Evolutionary conservation across 2,888 invertebrate species (phyloP).

Genomic region (Stictocephala bisonia): DNA sequence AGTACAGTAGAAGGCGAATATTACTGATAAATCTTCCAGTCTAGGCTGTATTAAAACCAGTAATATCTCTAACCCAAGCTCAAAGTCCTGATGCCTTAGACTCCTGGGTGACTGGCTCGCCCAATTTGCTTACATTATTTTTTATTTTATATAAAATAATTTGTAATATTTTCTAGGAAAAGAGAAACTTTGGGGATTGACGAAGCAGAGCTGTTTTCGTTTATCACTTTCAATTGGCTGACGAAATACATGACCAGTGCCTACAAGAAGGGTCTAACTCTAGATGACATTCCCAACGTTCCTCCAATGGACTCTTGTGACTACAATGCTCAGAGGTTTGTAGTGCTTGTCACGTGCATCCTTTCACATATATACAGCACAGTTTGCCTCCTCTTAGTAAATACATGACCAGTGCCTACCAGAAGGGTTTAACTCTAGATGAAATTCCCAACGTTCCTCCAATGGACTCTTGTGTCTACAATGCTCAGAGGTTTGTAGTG

Average conservation of each 20-base stretch:
- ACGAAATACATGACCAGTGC: conserved; percentile 66
- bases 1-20: too few species aligned
- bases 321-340: conserved; percentile 67
- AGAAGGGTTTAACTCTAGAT: conserved; percentile 64
- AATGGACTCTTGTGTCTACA: conserved; percentile 66
- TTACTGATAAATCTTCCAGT: too few species aligned
- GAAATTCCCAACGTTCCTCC: conserved; percentile 65
- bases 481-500: conserved; percentile 67
- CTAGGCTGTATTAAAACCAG: too few species aligned
- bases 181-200: conserved; percentile 63
- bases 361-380: too few species aligned
- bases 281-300: conserved; percentile 64
- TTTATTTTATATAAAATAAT: neutral
- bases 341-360: too few species aligned
- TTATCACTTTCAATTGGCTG: conserved; percentile 68
- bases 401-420: conserved; percentile 66
- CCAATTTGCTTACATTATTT: neutral
- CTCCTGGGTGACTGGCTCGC: too few species aligned
- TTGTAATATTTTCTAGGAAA: conserved; percentile 55
- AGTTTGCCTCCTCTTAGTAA: too few species aligned
- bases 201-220: conserved; percentile 66
- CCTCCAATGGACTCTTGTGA: conserved; percentile 67
- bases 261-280: conserved; percentile 64
- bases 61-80: too few species aligned
- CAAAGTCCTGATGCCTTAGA: too few species aligned